These are phyloP conservation scores for Sisyra nigra DNA, from an alignment of 2,888 invertebrate species.

Conservation along the genomic window DNA sequence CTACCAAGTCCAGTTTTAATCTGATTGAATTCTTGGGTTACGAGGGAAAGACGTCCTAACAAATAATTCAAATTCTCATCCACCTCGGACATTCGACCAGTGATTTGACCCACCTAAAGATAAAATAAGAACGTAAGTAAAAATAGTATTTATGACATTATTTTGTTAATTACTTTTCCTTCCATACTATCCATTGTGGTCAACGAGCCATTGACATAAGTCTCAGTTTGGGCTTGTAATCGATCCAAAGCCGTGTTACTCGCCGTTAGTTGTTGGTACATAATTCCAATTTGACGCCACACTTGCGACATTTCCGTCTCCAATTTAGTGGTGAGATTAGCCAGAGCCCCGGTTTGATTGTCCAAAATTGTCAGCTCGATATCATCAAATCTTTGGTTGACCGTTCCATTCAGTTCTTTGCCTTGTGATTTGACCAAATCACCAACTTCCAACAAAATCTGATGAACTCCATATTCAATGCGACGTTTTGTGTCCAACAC, in stretches of 20 bases:
- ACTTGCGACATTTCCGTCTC: slow-evolving; percentile 71
- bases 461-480: slow-evolving; percentile 70
- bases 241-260: slow-evolving; percentile 59
- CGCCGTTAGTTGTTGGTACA: slow-evolving; percentile 68
- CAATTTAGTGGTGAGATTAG: slow-evolving; percentile 59
- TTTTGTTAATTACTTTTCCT: slow-evolving; percentile 58
- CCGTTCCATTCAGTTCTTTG: slow-evolving; percentile 44
- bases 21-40: slow-evolving; percentile 70
- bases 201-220: slow-evolving; percentile 64
- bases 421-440: slow-evolving; percentile 50
- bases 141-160: slow-evolving; percentile 5
- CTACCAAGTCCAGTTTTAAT: slow-evolving; percentile 61
- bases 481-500: slow-evolving; percentile 70
- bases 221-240: slow-evolving; percentile 60
- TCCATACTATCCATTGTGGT: slow-evolving; percentile 63
- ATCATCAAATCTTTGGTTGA: slow-evolving; percentile 50
- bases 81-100: slow-evolving; percentile 57
- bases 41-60: slow-evolving; percentile 59
- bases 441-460: slow-evolving; percentile 59
- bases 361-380: slow-evolving; percentile 52
- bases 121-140: slow-evolving; percentile 1
- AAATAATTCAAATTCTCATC: slow-evolving; percentile 71
- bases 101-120: slow-evolving; percentile 54
- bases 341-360: slow-evolving; percentile 53
- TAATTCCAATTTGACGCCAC: slow-evolving; percentile 79